Evolutionary conservation across 2,888 invertebrate species (phyloP).

Genomic region (Synanthedon andrenaeformis): DNA sequence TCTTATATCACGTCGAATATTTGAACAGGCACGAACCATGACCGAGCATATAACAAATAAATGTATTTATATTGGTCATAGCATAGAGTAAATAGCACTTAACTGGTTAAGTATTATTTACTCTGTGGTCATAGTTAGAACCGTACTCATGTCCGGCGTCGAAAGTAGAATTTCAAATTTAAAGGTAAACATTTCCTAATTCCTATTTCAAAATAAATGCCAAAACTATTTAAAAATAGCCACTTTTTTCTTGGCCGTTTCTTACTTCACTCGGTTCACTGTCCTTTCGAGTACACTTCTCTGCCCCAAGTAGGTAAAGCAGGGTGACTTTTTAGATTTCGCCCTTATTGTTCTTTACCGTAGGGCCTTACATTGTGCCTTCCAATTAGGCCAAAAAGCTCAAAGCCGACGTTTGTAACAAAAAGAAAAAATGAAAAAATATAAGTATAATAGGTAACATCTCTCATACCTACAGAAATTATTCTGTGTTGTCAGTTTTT

Average conservation of each 20-base stretch:
- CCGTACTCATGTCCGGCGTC: too few species aligned
- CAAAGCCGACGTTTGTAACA: neutral
- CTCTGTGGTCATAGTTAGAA: too few species aligned
- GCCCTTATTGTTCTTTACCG: neutral
- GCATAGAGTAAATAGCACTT: too few species aligned
- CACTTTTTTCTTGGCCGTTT: too few species aligned
- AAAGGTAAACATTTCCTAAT: neutral
- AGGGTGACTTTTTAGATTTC: neutral
- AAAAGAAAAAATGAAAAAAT: neutral
- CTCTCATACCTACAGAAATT: neutral
- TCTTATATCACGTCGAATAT: too few species aligned
- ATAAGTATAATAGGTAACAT: neutral
- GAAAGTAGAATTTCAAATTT: too few species aligned
- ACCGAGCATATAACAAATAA: too few species aligned
- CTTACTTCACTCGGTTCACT: neutral
- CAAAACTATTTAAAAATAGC: neutral
- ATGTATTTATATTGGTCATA: too few species aligned
- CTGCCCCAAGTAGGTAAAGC: neutral
- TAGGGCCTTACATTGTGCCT: neutral
- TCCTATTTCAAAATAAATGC: neutral
- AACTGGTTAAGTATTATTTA: too few species aligned
- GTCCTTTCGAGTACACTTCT: neutral
- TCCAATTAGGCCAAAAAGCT: neutral
- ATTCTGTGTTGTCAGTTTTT: neutral
- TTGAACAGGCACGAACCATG: too few species aligned